Evolutionary conservation across 2,113 vertebrate species (phyloP).

Genomic region (Callocephalon fimbriatum): DNA sequence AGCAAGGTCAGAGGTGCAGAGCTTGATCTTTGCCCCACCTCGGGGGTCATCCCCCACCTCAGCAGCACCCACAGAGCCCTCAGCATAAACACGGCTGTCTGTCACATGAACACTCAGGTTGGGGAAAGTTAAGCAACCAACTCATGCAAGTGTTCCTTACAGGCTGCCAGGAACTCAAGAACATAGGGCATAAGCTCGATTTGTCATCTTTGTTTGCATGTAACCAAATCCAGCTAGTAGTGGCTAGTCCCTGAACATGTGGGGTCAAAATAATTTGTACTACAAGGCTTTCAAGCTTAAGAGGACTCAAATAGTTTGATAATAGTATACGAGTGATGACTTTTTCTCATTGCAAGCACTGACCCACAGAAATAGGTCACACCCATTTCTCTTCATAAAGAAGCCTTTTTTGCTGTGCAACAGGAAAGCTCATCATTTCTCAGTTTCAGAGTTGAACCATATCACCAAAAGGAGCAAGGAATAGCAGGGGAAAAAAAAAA

Average conservation of each 20-base stretch:
- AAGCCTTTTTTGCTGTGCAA: not conserved
- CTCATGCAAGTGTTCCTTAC: not conserved
- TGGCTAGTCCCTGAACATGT: too few relatives aligned
- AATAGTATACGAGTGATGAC: not conserved
- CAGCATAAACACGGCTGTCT: accelerated
- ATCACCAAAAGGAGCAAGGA: not conserved
- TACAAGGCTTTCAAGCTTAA: not conserved
- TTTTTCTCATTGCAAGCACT: not conserved
- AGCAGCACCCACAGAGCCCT: not conserved
- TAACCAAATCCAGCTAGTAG: not conserved
- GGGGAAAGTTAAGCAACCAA: not conserved
- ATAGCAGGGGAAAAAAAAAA: not conserved
- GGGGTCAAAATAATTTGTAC: not conserved
- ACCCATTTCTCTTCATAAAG: not conserved
- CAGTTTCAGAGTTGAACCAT: slow-evolving; percentile 28
- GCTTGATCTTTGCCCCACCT: not conserved
- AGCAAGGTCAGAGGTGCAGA: not conserved
- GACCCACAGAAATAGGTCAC: not conserved
- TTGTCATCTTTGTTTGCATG: not conserved
- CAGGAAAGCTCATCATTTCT: not conserved
- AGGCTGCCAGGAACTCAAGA: not conserved
- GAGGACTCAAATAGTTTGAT: not conserved
- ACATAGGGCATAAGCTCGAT: not conserved
- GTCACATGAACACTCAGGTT: not conserved
- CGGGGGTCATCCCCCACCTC: accelerated